These are phyloP conservation scores for Stegodyphus dumicola DNA, from an alignment of 1,140 invertebrate species.

Conservation along the genomic window DNA sequence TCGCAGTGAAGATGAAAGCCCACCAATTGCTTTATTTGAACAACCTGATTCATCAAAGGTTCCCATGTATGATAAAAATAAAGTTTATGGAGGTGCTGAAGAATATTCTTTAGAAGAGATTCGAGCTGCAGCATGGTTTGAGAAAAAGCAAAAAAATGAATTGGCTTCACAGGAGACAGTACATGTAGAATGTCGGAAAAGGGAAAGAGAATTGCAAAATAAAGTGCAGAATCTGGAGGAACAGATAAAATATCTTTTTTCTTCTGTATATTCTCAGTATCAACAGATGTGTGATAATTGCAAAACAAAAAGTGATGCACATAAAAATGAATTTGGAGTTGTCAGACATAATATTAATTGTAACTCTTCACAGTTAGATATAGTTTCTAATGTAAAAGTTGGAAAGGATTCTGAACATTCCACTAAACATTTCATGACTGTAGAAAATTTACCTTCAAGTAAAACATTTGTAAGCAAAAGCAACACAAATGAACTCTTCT, in stretches of 20 bases:
- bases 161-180: neutral
- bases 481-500: neutral
- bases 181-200: neutral
- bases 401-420: too few species aligned
- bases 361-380: too few species aligned
- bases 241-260: neutral
- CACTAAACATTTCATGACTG: too few species aligned
- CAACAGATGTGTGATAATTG: too few species aligned
- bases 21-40: conserved; percentile 66
- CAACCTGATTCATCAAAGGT: conserved; percentile 66
- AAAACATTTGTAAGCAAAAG: neutral
- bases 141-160: conserved; percentile 56
- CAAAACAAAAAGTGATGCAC: too few species aligned
- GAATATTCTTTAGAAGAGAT: conserved; percentile 74
- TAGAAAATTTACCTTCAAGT: neutral
- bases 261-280: neutral
- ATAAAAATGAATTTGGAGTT: too few species aligned
- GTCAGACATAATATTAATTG: too few species aligned
- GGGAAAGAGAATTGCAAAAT: neutral
- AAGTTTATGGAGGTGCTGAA: conserved; percentile 70
- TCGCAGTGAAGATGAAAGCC: conserved; percentile 34
- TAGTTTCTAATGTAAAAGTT: too few species aligned
- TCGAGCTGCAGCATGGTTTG: conserved; percentile 66
- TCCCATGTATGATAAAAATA: conserved; percentile 71
- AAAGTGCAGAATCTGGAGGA: neutral